Evolutionary conservation across 2,888 invertebrate species (phyloP).

Genomic region (Spisula subtruncata): DNA sequence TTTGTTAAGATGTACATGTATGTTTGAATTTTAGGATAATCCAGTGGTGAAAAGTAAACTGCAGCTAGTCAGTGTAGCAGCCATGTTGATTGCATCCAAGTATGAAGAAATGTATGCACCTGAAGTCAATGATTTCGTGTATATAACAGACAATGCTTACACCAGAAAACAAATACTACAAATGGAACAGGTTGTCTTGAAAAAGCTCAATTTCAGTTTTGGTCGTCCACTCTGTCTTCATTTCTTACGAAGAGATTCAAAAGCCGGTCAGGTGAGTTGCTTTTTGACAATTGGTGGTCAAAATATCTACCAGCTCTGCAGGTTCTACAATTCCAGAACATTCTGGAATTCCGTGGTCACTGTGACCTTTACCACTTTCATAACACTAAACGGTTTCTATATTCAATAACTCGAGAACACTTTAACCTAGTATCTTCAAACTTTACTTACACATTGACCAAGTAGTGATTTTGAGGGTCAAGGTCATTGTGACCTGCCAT

Average conservation of each 20-base stretch:
- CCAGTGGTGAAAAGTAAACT: slow-evolving; percentile 91
- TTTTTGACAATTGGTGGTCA: too few relatives aligned
- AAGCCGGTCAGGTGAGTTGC: slow-evolving; percentile 89
- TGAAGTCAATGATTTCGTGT: slow-evolving; percentile 95
- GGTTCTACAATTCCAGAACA: too few relatives aligned
- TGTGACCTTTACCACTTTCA: too few relatives aligned
- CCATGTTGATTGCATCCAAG: slow-evolving; percentile 96
- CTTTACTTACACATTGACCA: too few relatives aligned
- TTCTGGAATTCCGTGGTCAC: too few relatives aligned
- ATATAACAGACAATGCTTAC: slow-evolving; percentile 96
- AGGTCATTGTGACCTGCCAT: too few relatives aligned
- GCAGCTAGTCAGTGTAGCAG: slow-evolving; percentile 96
- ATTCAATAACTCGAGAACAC: too few relatives aligned
- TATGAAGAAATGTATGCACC: slow-evolving; percentile 98
- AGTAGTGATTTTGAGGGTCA: too few relatives aligned
- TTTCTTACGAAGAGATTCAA: slow-evolving; percentile 93
- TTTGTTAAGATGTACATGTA: neutral
- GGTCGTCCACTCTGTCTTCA: slow-evolving; percentile 95
- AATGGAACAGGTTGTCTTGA: slow-evolving; percentile 94
- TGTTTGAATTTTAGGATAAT: slow-evolving; percentile 73
- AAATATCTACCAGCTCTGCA: too few relatives aligned
- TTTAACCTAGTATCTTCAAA: too few relatives aligned
- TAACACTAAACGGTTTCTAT: too few relatives aligned
- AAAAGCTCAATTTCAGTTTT: slow-evolving; percentile 93
- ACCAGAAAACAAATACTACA: slow-evolving; percentile 92